Base-by-base conservation (phyloP, 2,797 vertebrate species). In the Acestrorhynchus altus region DNA sequence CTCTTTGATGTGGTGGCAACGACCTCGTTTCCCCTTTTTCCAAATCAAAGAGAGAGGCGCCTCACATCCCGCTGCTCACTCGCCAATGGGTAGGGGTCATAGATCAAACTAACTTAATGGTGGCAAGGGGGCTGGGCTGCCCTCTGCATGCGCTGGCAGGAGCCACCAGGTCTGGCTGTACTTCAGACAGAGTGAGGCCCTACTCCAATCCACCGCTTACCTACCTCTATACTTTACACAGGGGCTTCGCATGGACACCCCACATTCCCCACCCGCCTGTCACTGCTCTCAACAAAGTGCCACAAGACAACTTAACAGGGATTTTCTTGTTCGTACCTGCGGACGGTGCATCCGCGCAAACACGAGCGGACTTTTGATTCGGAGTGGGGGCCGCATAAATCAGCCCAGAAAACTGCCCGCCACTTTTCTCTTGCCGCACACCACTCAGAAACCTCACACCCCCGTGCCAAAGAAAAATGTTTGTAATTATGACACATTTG, bases 261-360 rank as follows among this genome's bases (percentile, higher is more conserved):
- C 31, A 95, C 89, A 96, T 96, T 96, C 93, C 86, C 77, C 89
- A 93, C 86, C 26, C 7, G 76, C 40, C 79, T 86, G 88, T 60
- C 74, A 86, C 76, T 88, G 87, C 85, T 94, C 85, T 84, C 92
- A 83, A 94, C 89, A 92, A 78, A 94, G 89, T 92, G 92, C 77
- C 70, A 93, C 90, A 93, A 95, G 94, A 95, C 90, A 95, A 94
- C 90, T 93, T 92, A 93, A 94, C 89, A 94, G 91, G 91, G 91
- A 94, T 95, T 95, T 96, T 94, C 93, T 94, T 95, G 91, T 94
- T 96, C 91, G 84, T 94, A 93, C 89, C 87, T 92, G 87, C 90
- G 88, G 88, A 89, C 79, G 81, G 85, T 68, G 84, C 86, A 87
- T 83, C 84, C 56, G 76, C 76, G 87, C 90, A 90, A 91, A 88